Evolutionary conservation across 92 coral and sea anemone species (phyloP).

Genomic region (Epizoanthus illoricatus): DNA sequence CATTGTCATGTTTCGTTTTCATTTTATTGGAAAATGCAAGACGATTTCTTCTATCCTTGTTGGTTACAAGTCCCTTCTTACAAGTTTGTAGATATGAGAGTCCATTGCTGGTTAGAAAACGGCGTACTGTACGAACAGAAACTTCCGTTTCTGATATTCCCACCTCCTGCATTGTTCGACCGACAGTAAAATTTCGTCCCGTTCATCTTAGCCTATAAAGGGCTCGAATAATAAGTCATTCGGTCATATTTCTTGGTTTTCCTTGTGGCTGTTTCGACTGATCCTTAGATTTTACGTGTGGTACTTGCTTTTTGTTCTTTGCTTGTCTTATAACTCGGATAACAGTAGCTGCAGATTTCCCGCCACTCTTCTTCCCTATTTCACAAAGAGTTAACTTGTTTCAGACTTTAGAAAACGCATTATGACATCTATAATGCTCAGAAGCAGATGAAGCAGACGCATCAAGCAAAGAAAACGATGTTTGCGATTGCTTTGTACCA

Average conservation of each 20-base stretch:
- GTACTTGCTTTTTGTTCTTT: no score
- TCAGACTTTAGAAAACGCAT: no score
- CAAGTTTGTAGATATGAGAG: neutral
- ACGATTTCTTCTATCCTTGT: neutral
- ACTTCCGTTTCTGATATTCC: neutral
- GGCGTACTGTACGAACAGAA: neutral
- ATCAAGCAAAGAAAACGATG: no score
- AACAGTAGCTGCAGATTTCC: no score
- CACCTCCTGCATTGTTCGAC: slow-evolving; percentile 1
- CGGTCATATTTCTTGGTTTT: neutral
- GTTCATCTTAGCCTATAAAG: slow-evolving; percentile 3
- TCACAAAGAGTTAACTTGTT: no score
- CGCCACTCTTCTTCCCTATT: no score
- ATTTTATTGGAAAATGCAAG: neutral
- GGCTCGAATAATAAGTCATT: slow-evolving; percentile 15
- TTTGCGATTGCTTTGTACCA: no score
- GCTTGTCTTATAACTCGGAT: no score
- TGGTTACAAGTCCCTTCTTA: neutral
- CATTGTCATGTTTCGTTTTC: neutral
- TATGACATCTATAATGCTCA: no score
- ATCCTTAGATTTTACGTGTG: no score
- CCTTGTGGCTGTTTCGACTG: neutral
- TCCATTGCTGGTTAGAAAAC: neutral
- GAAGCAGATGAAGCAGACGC: no score
- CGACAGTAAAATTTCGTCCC: neutral